phyloP scores from a whole-genome alignment of 2,113 vertebrate genomes.

The Misgurnus anguillicaudatus region DNA sequence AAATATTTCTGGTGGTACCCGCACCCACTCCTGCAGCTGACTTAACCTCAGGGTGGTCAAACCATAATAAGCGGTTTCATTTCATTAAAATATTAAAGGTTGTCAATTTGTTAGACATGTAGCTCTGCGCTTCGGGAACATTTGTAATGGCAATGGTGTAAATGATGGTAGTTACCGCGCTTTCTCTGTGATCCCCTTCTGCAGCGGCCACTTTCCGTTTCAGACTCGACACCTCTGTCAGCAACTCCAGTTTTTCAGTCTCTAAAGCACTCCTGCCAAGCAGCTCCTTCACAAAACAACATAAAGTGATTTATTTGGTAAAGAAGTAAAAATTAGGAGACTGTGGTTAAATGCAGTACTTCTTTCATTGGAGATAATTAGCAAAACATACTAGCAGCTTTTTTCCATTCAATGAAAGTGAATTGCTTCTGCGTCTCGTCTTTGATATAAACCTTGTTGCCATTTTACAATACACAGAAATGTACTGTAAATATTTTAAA shows the following conservation, averaged over 20 bases:
- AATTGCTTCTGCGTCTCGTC: too few relatives aligned
- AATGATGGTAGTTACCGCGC: slow-evolving; percentile 74
- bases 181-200: slow-evolving; percentile 86
- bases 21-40: too few relatives aligned
- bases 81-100: not conserved
- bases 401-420: not conserved
- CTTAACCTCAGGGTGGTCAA: slow-evolving; percentile 8
- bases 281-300: slow-evolving; percentile 79
- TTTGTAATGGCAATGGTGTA: not conserved
- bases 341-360: too few relatives aligned
- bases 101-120: not conserved
- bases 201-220: slow-evolving; percentile 87
- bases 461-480: too few relatives aligned
- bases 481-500: too few relatives aligned
- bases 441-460: not conserved
- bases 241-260: slow-evolving; percentile 93
- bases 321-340: not conserved
- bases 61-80: slow-evolving; percentile 18
- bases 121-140: not conserved
- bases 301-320: not conserved
- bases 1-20: slow-evolving; percentile 65
- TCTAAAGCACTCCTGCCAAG: slow-evolving; percentile 87
- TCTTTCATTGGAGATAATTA: too few relatives aligned
- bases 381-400: too few relatives aligned
- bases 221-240: slow-evolving; percentile 91